Base-by-base conservation (phyloP, 2,888 invertebrate genomes). In the Ditylenchus weischeri region DNA sequence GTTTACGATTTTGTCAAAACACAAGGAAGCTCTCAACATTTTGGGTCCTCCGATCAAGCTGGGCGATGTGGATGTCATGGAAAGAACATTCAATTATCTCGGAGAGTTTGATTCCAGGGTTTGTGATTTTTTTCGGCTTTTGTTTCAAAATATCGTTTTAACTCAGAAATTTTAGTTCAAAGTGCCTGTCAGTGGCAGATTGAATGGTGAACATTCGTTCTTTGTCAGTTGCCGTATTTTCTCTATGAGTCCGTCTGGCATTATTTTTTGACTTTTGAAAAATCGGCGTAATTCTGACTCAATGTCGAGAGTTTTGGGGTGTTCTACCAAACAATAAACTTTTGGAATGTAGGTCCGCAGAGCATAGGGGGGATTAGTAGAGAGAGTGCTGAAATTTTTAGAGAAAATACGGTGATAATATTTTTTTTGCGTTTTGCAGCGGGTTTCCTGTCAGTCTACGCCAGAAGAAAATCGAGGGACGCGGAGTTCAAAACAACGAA, bases 11-110 rank as follows among this genome's bases (percentile, higher is more conserved):
- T 69, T 82, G 48, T 68, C 69, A 21, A 75, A 75, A n/a, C 81
- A 81, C 57, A 74, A 76, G 13, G 73, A 76, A 60, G 78, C 77
- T 48, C 60, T 75, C 72, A 73, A 72, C 49, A 71, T 72, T 7
- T 70, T 81, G 36, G 81, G 81, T 21, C 67, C 72, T 19, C 81
- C 81, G 15, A 79, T 81, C 68, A 70, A 75, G 57, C 69, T 81
- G 15, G 81, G 81, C 35, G 67, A 70, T 47, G 76, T 82, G 18
- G 78, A 81, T 64, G 62, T 80, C 19, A 68, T 75, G 3, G 81
- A 81, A 70, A 69, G 78, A 23, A 61, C 43, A 58, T 72, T 75
- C 59, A 81, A 81, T 68, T 79, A 76, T 68, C 75, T 82, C 18
- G 79, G 74, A 23, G 75, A 76, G 51, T 68, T 65, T 23, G 77